Evolutionary conservation across 53 echinoderm and acorn worm genomes (phyloP).

Genomic region (Temnopleurus reevesii): DNA sequence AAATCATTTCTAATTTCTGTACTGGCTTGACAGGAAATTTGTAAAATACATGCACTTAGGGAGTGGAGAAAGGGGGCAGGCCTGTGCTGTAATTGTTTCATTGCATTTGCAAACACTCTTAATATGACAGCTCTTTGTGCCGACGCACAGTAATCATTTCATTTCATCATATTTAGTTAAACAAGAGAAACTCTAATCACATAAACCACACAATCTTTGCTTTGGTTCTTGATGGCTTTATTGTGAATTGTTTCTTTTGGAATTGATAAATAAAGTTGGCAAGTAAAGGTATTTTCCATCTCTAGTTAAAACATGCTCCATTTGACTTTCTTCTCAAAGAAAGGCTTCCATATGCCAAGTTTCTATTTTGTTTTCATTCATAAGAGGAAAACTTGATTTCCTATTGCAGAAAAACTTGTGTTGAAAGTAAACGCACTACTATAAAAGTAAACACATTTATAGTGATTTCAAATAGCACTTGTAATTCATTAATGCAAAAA

Average conservation of each 20-base stretch:
- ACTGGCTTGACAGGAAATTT: conserved; percentile 38
- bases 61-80: conserved; percentile 26
- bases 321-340: not conserved
- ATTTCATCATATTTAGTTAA: conserved; percentile 34
- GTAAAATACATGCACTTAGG: conserved; percentile 52
- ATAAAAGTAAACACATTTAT: not conserved
- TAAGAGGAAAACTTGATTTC: not conserved
- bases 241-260: not conserved
- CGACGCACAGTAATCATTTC: conserved; percentile 16
- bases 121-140: conserved; percentile 43
- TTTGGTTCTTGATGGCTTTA: not conserved
- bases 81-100: conserved; percentile 43
- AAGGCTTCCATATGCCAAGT: not conserved
- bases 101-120: conserved; percentile 46
- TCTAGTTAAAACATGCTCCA: not conserved
- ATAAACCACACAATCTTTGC: not conserved
- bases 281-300: conserved; percentile 18
- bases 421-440: not conserved
- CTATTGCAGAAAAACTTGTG: not conserved
- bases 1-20: conserved; percentile 53
- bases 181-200: conserved; percentile 11
- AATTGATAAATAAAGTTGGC: not conserved
- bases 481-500: not conserved
- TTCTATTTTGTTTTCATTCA: not conserved
- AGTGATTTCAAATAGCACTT: not conserved